Evolutionary conservation across 2,888 invertebrate genomes (phyloP), one percentile per base, ranked within the genome.

Genomic region (Oeneis ivallda): DNA sequence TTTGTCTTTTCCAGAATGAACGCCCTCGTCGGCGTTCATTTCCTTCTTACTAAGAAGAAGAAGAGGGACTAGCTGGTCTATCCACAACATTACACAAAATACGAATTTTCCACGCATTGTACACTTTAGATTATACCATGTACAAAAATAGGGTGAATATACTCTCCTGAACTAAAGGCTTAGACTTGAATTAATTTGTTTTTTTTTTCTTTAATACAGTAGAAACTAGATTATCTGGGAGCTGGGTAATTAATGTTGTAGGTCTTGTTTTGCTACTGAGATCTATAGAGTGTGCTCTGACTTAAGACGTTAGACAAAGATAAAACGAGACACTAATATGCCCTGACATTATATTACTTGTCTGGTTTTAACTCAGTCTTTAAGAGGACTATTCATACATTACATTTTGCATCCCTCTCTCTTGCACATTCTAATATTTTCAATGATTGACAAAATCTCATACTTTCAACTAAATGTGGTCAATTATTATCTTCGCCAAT

Each of bases 11-110:
- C 26, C 90, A 91, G 91, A 86, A 79, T 87, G 90, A 89, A 84
- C 75, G 85, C 85, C 66, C 60, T 85, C 50, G 66, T 81, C 60
- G 86, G 87, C 77, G 82, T 84, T 87, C 89, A 87, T 85, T 87
- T 81, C 79, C 79, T 88, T 75, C 79, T 87, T 70, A 65, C 57
- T 37, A 74, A 71, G 52, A 85, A 80, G 83, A 86, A 83, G 82
- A 73, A 66, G 52, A 75, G 79, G 74, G 83, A 85, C 62, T 87
- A 82, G 77, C 61, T 69, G 39, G 52, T 17, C 39, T 57, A 60
- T 37, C 57, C 45, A 62, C 66, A 58, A 52, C 32, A 52, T 57
- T 62, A 65, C 61, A 70, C 64, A 61, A 71, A 71, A 50, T 54
- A 60, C 56, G 41, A 63, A 54, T 73, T 75, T 71, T 75, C 74